Conservation (phyloP, 2,113 vertebrate species). For the Perca fluviatilis region DNA sequence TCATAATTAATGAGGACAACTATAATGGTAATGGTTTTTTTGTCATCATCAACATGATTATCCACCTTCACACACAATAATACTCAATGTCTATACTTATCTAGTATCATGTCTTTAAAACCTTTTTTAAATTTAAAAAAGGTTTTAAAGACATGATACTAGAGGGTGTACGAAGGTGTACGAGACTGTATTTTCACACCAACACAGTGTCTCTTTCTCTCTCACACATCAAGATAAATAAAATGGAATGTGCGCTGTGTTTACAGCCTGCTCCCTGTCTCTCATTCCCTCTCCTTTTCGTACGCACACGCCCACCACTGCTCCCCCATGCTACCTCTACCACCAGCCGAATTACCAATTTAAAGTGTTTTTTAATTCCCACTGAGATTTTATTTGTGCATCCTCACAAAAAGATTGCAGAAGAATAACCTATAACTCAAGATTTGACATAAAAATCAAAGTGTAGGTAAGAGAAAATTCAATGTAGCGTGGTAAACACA, state of each 20-base stretch:
- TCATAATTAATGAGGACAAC: no score
- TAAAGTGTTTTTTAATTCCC: conserved; percentile 21
- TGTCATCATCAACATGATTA: no score
- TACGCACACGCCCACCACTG: background rate
- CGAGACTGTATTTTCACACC: conserved; percentile 9
- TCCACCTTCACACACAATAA: no score
- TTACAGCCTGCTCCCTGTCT: conserved; percentile 3
- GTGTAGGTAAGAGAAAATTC: background rate
- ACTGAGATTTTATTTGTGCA: background rate
- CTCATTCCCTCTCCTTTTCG: background rate
- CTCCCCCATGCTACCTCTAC: background rate
- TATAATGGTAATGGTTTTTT: no score
- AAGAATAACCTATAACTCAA: background rate
- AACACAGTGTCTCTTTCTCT: conserved; percentile 4
- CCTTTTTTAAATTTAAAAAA: no score
- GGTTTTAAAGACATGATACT: no score
- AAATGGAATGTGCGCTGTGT: background rate
- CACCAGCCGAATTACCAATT: conserved; percentile 1
- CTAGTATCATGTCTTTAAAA: no score
- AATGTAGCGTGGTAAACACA: background rate
- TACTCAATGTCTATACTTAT: no score
- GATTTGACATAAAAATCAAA: conserved; percentile 1
- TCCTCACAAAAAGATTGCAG: background rate
- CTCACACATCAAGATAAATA: background rate
- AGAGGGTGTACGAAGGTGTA: no score